Percentiles rank a stretch among this genome's conserved stretches.
phyloP scores from a whole-genome alignment of 2,113 vertebrate genomes.

The Fulmarus glacialis region DNA sequence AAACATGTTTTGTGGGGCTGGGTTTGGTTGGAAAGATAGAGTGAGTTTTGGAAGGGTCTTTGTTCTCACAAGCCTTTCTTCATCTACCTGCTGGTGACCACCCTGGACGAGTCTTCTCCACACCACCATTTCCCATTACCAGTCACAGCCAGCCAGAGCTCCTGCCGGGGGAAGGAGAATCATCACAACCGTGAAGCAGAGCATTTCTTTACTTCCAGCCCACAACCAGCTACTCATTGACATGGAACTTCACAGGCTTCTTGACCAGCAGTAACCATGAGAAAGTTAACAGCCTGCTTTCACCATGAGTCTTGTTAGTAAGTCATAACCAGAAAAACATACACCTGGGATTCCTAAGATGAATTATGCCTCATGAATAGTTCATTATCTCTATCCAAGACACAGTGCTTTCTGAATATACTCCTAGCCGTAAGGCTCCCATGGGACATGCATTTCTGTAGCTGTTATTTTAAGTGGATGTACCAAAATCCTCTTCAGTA shows the following conservation, averaged over 20 bases:
- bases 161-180: neutral
- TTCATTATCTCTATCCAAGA: neutral
- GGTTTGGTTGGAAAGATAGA: neutral
- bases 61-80: neutral
- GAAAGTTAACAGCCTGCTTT: neutral
- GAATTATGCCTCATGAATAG: neutral
- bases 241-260: neutral
- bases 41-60: neutral
- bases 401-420: neutral
- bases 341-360: neutral
- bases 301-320: neutral
- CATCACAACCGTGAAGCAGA: neutral
- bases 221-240: neutral
- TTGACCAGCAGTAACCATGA: neutral
- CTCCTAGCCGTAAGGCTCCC: neutral
- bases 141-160: neutral
- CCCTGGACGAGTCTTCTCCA: neutral
- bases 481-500: neutral
- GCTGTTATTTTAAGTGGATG: neutral
- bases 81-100: neutral
- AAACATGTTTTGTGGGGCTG: accelerated
- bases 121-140: neutral
- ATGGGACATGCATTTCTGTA: neutral
- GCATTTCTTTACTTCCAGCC: neutral
- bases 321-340: neutral